Percentiles rank a stretch among this genome's conserved stretches.
phyloP scores from a whole-genome alignment of 2,888 invertebrate genomes.

The Sesia apiformis region DNA sequence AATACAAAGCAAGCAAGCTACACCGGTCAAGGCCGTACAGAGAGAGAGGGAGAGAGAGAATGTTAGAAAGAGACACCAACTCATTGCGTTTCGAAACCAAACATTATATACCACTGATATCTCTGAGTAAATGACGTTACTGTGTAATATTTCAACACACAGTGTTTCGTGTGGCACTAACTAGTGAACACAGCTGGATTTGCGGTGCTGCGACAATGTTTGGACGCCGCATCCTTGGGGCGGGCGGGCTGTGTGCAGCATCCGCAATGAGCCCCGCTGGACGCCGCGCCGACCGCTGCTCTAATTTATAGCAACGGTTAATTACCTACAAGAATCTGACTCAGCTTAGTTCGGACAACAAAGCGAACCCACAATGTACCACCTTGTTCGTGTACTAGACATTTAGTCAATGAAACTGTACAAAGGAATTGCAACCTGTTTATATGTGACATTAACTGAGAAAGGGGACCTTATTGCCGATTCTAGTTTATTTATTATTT shows the following conservation, averaged over 20 bases:
- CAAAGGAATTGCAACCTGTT: too few relatives aligned
- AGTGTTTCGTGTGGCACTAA: conserved; percentile 48
- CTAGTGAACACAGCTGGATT: conserved; percentile 58
- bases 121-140: background rate
- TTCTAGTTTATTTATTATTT: too few relatives aligned
- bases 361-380: conserved; percentile 17
- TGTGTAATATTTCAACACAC: conserved; percentile 7
- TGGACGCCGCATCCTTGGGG: conserved; percentile 47
- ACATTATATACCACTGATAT: background rate
- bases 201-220: conserved; percentile 61
- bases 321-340: conserved; percentile 61
- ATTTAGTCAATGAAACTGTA: background rate
- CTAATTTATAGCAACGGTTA: conserved; percentile 64
- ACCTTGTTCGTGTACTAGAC: conserved; percentile 17
- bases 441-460: too few relatives aligned
- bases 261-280: conserved; percentile 45
- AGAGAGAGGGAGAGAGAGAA: too few relatives aligned
- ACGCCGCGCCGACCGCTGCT: conserved; percentile 17
- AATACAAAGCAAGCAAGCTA: too few relatives aligned
- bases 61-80: too few relatives aligned
- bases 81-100: too few relatives aligned
- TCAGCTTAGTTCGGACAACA: conserved; percentile 16
- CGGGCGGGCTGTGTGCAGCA: conserved; percentile 35
- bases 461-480: too few relatives aligned
- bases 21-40: too few relatives aligned